These are phyloP conservation scores for Hydractinia echinata DNA, from an alignment of 30 jellyfish, hydroid and myxozoan genomes.

Conservation along the genomic window DNA sequence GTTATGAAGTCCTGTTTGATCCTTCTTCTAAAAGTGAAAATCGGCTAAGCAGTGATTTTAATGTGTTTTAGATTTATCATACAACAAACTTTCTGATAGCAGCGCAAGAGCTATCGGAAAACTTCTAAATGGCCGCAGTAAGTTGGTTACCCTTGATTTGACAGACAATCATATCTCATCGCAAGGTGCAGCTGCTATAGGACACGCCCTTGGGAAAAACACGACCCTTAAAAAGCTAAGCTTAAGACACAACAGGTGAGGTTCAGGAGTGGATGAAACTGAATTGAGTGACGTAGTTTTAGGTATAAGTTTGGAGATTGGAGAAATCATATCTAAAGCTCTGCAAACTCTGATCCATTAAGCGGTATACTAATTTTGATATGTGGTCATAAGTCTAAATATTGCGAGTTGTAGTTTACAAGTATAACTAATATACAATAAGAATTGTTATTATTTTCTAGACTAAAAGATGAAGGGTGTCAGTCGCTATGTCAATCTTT, in stretches of 20 bases:
- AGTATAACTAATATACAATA: too few relatives aligned
- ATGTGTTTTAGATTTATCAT: slow-evolving; percentile 62
- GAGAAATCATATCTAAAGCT: too few relatives aligned
- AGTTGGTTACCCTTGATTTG: slow-evolving; percentile 58
- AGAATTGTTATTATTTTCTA: not conserved
- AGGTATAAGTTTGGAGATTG: too few relatives aligned
- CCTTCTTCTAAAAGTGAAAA: too few relatives aligned
- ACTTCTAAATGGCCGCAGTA: slow-evolving; percentile 68
- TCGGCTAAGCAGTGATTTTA: not conserved
- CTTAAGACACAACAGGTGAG: slow-evolving; percentile 79
- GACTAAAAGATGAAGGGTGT: slow-evolving; percentile 92
- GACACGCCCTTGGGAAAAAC: slow-evolving; percentile 79
- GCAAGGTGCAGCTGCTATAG: slow-evolving; percentile 92
- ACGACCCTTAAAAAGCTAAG: slow-evolving; percentile 58
- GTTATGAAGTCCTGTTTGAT: too few relatives aligned
- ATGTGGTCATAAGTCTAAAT: too few relatives aligned
- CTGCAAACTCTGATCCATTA: too few relatives aligned
- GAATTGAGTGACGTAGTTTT: not conserved
- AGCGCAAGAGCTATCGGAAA: slow-evolving; percentile 97
- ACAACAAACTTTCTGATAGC: slow-evolving; percentile 82
- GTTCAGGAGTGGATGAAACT: not conserved
- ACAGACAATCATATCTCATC: slow-evolving; percentile 67
- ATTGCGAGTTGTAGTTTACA: too few relatives aligned
- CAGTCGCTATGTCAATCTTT: slow-evolving; percentile 79
- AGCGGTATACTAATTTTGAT: too few relatives aligned